These are phyloP conservation scores for Micronisus gabar DNA, from an alignment of 2,113 vertebrate species.

Conservation along the genomic window DNA sequence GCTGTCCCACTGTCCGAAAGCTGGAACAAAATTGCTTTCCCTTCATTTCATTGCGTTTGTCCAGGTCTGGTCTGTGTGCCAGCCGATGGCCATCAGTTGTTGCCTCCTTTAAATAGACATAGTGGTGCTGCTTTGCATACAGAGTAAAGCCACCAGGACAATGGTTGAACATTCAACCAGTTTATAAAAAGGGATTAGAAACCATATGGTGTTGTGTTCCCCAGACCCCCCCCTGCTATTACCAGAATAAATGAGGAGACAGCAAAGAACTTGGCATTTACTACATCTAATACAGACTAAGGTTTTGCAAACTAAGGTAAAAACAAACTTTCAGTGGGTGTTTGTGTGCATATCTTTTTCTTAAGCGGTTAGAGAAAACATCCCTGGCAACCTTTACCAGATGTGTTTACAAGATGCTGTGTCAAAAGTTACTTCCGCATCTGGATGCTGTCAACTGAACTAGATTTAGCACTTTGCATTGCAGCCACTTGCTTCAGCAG, in stretches of 20 bases:
- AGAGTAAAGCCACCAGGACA: background rate
- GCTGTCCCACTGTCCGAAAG: background rate
- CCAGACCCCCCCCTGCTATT: background rate
- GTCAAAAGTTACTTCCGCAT: background rate
- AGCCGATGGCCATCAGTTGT: background rate
- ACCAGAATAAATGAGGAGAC: background rate
- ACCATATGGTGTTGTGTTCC: background rate
- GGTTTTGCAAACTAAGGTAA: background rate
- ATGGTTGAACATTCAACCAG: background rate
- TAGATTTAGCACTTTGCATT: background rate
- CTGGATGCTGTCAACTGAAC: background rate
- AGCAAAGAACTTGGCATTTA: background rate
- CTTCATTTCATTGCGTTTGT: rapidly evolving
- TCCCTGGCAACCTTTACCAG: background rate
- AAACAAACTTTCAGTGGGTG: background rate
- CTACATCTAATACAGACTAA: background rate
- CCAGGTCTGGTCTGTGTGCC: background rate
- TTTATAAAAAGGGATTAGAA: background rate
- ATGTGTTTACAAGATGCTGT: background rate
- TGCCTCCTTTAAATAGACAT: background rate
- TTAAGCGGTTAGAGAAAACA: background rate
- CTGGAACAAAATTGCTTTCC: background rate
- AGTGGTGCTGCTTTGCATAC: background rate
- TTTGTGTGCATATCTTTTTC: background rate
- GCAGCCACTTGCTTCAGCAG: background rate